phyloP scores from a whole-genome alignment of 2,797 vertebrate genomes.

The Anolis apletophallus region DNA sequence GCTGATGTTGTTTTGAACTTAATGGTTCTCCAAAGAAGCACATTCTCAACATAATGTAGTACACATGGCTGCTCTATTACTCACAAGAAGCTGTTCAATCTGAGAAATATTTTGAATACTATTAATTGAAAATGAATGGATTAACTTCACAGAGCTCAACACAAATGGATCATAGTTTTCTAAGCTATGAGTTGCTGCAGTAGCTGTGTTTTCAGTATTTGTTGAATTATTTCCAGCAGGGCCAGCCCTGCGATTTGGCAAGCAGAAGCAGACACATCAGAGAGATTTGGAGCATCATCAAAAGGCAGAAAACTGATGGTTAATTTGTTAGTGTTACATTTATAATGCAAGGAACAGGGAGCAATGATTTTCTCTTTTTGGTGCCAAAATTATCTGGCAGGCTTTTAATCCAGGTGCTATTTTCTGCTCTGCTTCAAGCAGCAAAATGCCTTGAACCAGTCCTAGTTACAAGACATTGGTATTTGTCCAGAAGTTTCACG shows the following conservation, averaged over 20 bases:
- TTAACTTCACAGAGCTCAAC: background rate
- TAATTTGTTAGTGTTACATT: no score
- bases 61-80: background rate
- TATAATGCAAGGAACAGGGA: no score
- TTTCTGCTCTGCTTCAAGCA: no score
- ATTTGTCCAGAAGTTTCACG: background rate
- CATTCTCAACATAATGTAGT: background rate
- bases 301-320: no score
- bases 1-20: no score
- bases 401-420: no score
- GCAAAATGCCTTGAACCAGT: no score
- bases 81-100: background rate
- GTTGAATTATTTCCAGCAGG: background rate
- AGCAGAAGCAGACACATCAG: no score
- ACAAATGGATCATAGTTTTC: rapidly evolving
- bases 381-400: no score
- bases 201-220: background rate
- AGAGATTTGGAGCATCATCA: no score
- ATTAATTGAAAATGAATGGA: background rate
- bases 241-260: no score
- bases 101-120: background rate
- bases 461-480: background rate
- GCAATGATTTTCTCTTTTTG: no score
- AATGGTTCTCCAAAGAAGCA: background rate
- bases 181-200: background rate